These are phyloP conservation scores for Riparia riparia DNA, from an alignment of 2,113 vertebrate species.

Conservation along the genomic window DNA sequence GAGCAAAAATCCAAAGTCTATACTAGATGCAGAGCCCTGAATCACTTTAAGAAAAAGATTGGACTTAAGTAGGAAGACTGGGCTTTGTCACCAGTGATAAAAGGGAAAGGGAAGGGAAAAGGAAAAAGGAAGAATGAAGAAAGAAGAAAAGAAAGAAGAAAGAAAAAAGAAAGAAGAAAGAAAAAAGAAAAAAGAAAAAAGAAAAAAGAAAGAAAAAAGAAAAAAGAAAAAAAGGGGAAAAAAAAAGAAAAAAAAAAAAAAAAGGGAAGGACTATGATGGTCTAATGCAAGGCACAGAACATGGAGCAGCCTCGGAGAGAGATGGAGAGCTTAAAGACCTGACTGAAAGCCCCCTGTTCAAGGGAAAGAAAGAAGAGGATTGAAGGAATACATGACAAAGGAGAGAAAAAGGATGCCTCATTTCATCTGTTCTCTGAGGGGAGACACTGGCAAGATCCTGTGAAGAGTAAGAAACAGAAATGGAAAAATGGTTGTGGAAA, in stretches of 20 bases:
- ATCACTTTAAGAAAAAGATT: neutral
- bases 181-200: rapidly evolving
- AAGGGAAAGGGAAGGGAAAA: rapidly evolving
- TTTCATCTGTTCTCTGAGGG: neutral
- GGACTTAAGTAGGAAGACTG: neutral
- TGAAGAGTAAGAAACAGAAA: neutral
- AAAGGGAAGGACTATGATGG: neutral
- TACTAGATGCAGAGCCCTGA: neutral
- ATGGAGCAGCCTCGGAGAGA: neutral
- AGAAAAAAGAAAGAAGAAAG: no score
- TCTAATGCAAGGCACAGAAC: neutral
- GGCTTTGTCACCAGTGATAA: neutral
- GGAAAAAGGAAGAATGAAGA: no score
- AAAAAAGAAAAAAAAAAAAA: rapidly evolving
- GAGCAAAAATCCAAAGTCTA: neutral
- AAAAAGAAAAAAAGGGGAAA: rapidly evolving
- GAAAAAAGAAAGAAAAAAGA: rapidly evolving
- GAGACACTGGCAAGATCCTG: neutral
- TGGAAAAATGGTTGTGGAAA: neutral
- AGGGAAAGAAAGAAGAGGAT: neutral
- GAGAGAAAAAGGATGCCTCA: neutral
- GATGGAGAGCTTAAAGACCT: neutral
- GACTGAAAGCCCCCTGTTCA: neutral
- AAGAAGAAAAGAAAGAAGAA: neutral
- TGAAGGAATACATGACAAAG: neutral